Percentiles rank a stretch among this genome's conserved stretches.
phyloP scores from a whole-genome alignment of 2,113 vertebrate species.

The Nesospiza acunhae region DNA sequence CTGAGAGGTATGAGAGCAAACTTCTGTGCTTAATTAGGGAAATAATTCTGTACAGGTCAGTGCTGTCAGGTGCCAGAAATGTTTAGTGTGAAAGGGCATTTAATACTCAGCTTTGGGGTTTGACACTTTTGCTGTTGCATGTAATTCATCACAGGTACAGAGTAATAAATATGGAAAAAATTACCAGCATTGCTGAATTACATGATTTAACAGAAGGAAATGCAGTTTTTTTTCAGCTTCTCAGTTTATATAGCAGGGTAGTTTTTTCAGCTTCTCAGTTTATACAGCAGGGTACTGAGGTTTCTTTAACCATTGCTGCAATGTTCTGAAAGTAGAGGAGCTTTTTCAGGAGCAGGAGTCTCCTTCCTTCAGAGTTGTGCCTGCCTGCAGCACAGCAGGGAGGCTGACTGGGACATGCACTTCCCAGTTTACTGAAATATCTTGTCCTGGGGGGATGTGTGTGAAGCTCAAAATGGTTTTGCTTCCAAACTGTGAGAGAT shows the following conservation, averaged over 20 bases:
- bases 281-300: neutral
- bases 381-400: neutral
- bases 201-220: neutral
- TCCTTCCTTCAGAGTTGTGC: neutral
- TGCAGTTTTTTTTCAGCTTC: neutral
- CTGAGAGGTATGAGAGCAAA: neutral
- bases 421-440: neutral
- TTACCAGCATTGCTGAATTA: neutral
- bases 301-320: neutral
- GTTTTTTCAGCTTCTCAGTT: neutral
- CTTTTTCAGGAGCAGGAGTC: neutral
- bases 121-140: neutral
- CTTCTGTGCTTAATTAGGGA: neutral
- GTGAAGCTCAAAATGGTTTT: neutral
- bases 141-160: neutral
- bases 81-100: neutral
- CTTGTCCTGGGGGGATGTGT: neutral
- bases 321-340: neutral
- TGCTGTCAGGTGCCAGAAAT: neutral
- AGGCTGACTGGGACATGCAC: neutral
- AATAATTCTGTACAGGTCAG: neutral
- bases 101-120: neutral
- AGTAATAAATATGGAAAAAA: neutral
- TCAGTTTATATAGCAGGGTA: neutral
- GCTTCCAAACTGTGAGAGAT: neutral